Conservation (phyloP, 2,113 vertebrate genomes). For the Smithornis capensis region DNA sequence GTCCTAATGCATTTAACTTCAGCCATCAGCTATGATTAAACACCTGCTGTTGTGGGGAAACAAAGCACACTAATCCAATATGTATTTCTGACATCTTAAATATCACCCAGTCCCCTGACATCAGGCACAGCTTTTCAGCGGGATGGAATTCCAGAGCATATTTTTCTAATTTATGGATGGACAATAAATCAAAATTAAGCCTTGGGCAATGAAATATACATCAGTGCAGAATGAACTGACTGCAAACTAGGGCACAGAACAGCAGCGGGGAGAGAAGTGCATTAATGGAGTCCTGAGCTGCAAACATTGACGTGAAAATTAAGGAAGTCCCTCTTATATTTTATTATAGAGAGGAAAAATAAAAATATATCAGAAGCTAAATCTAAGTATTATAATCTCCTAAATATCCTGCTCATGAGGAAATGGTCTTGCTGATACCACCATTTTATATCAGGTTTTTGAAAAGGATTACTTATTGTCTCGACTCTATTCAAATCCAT, state of each 20-base stretch:
- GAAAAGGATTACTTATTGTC: not conserved
- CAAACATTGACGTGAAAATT: conserved; percentile 69
- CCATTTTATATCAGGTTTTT: not conserved
- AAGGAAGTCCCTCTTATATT: conserved; percentile 69
- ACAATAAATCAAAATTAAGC: conserved; percentile 99
- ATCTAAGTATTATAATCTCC: not conserved
- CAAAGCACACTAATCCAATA: conserved; percentile 99
- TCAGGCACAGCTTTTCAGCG: conserved; percentile 91
- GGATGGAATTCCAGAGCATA: conserved; percentile 99
- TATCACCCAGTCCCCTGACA: conserved; percentile 99
- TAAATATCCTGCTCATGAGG: not conserved
- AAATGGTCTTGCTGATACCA: not conserved
- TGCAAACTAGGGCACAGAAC: conserved; percentile 89
- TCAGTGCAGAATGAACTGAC: conserved; percentile 90
- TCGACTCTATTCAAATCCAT: not conserved
- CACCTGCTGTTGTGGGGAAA: conserved; percentile 99
- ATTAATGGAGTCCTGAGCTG: conserved; percentile 81
- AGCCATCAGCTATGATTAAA: conserved; percentile 99
- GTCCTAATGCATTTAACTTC: conserved; percentile 98
- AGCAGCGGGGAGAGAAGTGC: conserved; percentile 74
- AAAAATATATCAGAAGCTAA: not conserved
- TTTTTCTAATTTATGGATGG: conserved; percentile 99
- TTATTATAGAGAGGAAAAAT: conserved; percentile 47
- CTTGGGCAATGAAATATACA: conserved; percentile 99
- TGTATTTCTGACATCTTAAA: conserved; percentile 99